These are phyloP conservation scores for Grammomys dolichurus DNA, from an alignment of 2,113 vertebrate genomes.

Conservation along the genomic window DNA sequence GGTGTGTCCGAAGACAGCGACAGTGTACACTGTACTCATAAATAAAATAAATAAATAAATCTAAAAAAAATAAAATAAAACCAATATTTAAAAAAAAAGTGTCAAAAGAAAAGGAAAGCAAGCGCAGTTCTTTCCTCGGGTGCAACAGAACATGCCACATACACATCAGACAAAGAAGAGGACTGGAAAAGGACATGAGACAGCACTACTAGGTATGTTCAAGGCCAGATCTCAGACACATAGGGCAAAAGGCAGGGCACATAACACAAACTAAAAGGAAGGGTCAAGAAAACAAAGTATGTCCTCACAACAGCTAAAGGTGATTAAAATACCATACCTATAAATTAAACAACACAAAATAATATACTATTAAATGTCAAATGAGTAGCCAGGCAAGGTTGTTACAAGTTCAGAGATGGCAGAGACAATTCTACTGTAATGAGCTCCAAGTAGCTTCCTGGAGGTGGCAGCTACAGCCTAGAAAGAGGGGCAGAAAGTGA, in stretches of 20 bases:
- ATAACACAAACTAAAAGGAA: neutral
- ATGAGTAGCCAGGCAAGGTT: neutral
- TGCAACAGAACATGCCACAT: neutral
- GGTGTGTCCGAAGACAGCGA: too few relatives aligned
- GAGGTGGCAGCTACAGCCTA: neutral
- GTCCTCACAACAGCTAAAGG: neutral
- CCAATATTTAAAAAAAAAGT: neutral
- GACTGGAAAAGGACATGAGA: constrained; percentile 13
- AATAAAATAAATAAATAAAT: too few relatives aligned
- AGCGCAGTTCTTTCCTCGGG: neutral
- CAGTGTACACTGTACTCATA: too few relatives aligned
- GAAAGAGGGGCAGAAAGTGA: neutral
- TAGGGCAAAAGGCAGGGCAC: constrained; percentile 16
- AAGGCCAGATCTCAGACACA: constrained; percentile 38
- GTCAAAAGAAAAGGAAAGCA: neutral
- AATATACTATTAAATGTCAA: constrained; percentile 39
- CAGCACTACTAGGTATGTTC: constrained; percentile 57
- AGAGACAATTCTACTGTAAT: neutral
- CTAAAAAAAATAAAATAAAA: too few relatives aligned
- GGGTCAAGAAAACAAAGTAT: constrained; percentile 50
- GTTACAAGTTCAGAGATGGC: constrained; percentile 60
- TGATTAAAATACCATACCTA: neutral
- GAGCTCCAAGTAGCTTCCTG: constrained; percentile 8
- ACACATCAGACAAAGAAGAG: neutral
- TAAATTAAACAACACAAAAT: constrained; percentile 50